Evolutionary conservation across 2,888 invertebrate genomes (phyloP), one percentile per base, ranked within the genome.

Genomic region (Conomelus anceps): DNA sequence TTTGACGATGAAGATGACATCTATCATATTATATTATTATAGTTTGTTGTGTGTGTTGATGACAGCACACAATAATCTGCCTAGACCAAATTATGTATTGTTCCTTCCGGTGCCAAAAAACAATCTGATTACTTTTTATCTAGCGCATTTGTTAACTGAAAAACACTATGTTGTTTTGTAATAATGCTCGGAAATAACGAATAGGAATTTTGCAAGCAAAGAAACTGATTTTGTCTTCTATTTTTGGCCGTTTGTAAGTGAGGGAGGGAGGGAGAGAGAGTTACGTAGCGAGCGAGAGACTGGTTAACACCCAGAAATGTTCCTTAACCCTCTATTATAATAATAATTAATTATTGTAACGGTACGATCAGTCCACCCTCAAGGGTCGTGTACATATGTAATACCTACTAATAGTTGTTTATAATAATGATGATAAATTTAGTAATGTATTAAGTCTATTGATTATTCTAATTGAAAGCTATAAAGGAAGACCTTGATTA

Each of bases 361-460:
- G 85, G 22, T 88, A 91, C 91, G 91, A 91, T 91, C 91, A 91
- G 91, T 91, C 91, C 91, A 90, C 91, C 91, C 90, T 91, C 91
- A 91, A 91, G 91, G 91, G 91, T 91, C 91, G 91, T 91, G 91
- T 91, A 91, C 89, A 91, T 91, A 91, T 91, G 91, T 90, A 91
- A 91, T 91, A 91, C 91, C 91, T 90, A 91, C 24, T 86, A 26
- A 86, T 86, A 26, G 29, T 26, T 86, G 29, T 23, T 86, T 23
- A 24, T 86, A 86, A 86, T 86, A 23, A 86, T 86, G 29, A 86
- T 86, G 23, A 86, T 86, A 91, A 91, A 90, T 91, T 90, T 91
- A 90, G 91, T 91, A 91, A 91, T 91, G 90, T 91, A 89, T 90
- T 90, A 90, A 91, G 88, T 89, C 88, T 89, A 87, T 23, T 84